phyloP scores from a whole-genome alignment of 2,888 invertebrate genomes.

The Chelonus formosanus region DNA sequence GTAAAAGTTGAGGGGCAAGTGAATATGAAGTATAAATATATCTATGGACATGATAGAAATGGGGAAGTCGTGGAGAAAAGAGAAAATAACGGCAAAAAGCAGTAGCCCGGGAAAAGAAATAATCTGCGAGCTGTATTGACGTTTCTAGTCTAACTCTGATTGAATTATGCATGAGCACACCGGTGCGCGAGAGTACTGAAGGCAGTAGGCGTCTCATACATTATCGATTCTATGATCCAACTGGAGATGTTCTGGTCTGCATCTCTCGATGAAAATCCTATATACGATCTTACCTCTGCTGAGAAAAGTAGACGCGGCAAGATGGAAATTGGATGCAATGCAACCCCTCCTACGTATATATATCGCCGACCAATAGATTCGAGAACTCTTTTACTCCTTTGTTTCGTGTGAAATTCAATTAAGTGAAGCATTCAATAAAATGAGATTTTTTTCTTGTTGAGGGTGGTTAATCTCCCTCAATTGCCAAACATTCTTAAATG shows the following conservation, averaged over 20 bases:
- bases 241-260: constrained; percentile 14
- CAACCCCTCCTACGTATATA: constrained; percentile 4
- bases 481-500: constrained; percentile 4
- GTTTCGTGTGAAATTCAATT: constrained; percentile 21
- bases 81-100: constrained; percentile 50
- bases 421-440: constrained; percentile 13
- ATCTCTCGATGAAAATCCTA: constrained; percentile 5
- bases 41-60: constrained; percentile 2
- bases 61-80: constrained; percentile 28
- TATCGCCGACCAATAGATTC: constrained; percentile 14
- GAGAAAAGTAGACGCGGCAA: neutral
- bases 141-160: constrained; percentile 66
- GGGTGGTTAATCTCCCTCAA: constrained; percentile 1
- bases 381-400: constrained; percentile 22
- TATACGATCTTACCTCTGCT: constrained; percentile 15
- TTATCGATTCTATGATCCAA: constrained; percentile 43
- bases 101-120: constrained; percentile 64
- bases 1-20: constrained; percentile 33
- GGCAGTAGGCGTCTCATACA: constrained; percentile 36
- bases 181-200: constrained; percentile 54
- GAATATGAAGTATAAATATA: constrained; percentile 5
- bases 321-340: constrained; percentile 19
- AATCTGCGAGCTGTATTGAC: constrained; percentile 66
- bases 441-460: neutral
- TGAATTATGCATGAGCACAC: constrained; percentile 66